Evolutionary conservation across 92 coral and sea anemone species (phyloP).

Genomic region (Bergia sp.): DNA sequence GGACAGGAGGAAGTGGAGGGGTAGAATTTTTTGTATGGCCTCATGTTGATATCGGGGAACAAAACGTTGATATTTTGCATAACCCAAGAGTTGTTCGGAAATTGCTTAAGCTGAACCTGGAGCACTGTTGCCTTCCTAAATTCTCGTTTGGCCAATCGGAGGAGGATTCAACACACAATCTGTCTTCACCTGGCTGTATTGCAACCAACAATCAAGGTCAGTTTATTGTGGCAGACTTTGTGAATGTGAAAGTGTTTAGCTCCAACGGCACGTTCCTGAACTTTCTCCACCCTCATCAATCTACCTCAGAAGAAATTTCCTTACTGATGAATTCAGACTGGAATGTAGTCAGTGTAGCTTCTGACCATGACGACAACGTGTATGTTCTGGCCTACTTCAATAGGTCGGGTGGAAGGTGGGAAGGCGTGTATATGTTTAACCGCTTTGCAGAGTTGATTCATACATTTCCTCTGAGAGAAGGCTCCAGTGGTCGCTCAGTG

Average conservation of each 20-base stretch:
- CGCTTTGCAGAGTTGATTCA: neutral
- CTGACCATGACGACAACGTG: neutral
- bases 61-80: too few relatives aligned
- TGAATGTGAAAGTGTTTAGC: neutral
- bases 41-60: too few relatives aligned
- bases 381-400: neutral
- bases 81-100: too few relatives aligned
- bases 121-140: neutral
- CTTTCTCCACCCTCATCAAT: neutral
- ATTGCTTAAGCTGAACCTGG: neutral
- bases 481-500: neutral
- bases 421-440: neutral
- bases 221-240: constrained; percentile 13
- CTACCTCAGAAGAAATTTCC: neutral
- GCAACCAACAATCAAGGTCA: constrained; percentile 14
- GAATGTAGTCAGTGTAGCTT: neutral
- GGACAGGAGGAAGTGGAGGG: too few relatives aligned
- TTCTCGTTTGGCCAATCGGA: neutral
- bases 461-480: neutral
- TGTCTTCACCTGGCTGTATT: neutral
- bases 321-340: neutral
- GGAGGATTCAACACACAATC: neutral
- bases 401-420: neutral
- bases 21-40: too few relatives aligned
- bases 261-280: neutral